Conservation (phyloP, 2,113 vertebrate genomes). For the Tyto alba region DNA sequence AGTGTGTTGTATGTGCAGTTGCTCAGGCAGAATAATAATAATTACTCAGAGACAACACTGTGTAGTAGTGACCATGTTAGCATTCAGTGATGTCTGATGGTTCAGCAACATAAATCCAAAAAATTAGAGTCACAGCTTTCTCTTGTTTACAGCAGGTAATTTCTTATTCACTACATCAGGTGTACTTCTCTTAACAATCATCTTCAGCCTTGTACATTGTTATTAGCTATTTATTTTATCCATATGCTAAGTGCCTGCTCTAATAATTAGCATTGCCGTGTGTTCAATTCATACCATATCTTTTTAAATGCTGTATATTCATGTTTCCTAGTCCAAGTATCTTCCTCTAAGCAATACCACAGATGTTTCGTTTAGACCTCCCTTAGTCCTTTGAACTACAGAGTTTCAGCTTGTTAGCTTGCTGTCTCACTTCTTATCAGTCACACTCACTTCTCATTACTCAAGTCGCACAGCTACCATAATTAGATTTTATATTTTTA, state of each 20-base stretch:
- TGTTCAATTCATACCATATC: neutral
- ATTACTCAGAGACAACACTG: neutral
- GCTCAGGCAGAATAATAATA: neutral
- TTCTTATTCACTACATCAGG: neutral
- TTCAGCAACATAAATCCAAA: neutral
- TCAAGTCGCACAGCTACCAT: neutral
- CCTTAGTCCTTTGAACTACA: neutral
- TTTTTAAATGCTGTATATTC: neutral
- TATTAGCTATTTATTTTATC: neutral
- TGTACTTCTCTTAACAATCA: neutral
- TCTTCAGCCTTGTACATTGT: neutral
- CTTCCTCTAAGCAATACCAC: neutral
- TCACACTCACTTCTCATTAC: neutral
- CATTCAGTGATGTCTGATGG: neutral
- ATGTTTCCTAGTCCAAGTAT: neutral
- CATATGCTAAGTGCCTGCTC: neutral
- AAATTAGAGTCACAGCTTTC: neutral
- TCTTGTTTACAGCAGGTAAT: neutral
- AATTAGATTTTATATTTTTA: conserved; percentile 54
- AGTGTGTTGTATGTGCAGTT: fast-evolving
- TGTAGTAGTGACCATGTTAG: neutral
- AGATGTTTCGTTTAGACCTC: neutral
- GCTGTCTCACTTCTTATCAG: conserved; percentile 24
- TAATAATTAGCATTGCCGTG: neutral
- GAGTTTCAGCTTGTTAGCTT: conserved; percentile 8